Evolutionary conservation across 2,113 vertebrate species (phyloP), one percentile per base, ranked within the genome.

Genomic region (Bufo bufo): DNA sequence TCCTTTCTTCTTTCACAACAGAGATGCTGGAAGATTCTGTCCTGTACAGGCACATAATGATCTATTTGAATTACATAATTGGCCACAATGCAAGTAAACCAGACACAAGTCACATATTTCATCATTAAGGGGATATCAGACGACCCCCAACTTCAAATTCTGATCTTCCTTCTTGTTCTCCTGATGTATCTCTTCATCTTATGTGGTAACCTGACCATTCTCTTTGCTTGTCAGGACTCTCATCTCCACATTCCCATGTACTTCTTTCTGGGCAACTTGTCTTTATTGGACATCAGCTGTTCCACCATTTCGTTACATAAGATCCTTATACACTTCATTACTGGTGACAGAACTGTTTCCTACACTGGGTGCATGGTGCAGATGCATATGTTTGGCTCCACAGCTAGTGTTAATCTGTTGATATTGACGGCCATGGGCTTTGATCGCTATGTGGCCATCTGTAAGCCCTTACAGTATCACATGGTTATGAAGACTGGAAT

Each of bases 161-260:
- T 9, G n/a, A 59, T 80, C 23, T 80, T 80, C 14, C 52, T 80
- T 23, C 50, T 80, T 13, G 77, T 80, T 59, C 50, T 87, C 11
- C 23, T 71, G 8, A 81, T 87, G 20, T 87, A 80, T n/a, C 61
- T 87, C 10, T 71, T 58, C 14, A 87, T 66, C 65, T 12, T 87
- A 45, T 50, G 2, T 20, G 65, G 85, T 13, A 87, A 87, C 50
- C 2, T 43, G 12, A 69, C 77, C 63, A 79, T 87, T 56, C 66
- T 87, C 12, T 4, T 88, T 19, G 72, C 81, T 19, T 83, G 90
- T 79, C 13, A 50, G 0, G 63, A 93, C 33, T 66, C 0, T 4
- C 87, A 61, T 0, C 91, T 93, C 9, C 92, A 92, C 63, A 92
- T 89, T 10, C 92, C 91, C 81, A 91, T 90, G 91, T 92, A 91